Base-by-base conservation (phyloP, 2,888 invertebrate genomes). In the Lordiphosa andalusiaca region DNA sequence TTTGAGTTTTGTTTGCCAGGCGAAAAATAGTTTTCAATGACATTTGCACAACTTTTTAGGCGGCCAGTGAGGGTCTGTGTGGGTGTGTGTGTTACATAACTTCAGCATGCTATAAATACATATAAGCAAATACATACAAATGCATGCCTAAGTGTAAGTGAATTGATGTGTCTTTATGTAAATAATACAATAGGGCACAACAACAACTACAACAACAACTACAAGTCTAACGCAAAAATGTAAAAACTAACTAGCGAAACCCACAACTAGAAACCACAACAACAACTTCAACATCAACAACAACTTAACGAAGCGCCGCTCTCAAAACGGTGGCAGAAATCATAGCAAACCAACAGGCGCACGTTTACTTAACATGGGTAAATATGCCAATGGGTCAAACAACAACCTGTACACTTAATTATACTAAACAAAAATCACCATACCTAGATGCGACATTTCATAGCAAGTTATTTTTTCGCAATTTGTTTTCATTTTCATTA, bases 321-420 rank as follows among this genome's bases (percentile, higher is more conserved):
- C 44, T 62, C 48, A 52, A 23, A 23, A 49, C 41, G 39, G 55
- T 68, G 60, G 61, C 70, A 59, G 54, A 64, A 69, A 71, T 67
- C 72, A 56, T 81, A 72, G 77, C 72, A 73, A 70, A 80, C 54
- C 56, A 68, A 68, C 47, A 71, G 69, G 81, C 81, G 80, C 81
- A 72, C 63, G 74, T 73, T 77, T 74, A 84, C 78, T 81, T 81
- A 84, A 74, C 80, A 84, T 83, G 84, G 82, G 84, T 84, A 83
- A 83, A 83, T 83, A 83, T 82, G 71, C 58, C 53, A 68, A 56
- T n/a, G 7, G 13, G 33, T 36, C 36, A 30, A 58, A 35, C 30
- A 44, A 42, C 25, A 47, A 39, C 33, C 10, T 46, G 47, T 41
- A 57, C 44, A 37, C 30, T 39, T 16, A 39, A 9, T 23, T 10